Base-by-base conservation (phyloP, 2,113 vertebrate genomes). In the Oryzias melastigma region DNA sequence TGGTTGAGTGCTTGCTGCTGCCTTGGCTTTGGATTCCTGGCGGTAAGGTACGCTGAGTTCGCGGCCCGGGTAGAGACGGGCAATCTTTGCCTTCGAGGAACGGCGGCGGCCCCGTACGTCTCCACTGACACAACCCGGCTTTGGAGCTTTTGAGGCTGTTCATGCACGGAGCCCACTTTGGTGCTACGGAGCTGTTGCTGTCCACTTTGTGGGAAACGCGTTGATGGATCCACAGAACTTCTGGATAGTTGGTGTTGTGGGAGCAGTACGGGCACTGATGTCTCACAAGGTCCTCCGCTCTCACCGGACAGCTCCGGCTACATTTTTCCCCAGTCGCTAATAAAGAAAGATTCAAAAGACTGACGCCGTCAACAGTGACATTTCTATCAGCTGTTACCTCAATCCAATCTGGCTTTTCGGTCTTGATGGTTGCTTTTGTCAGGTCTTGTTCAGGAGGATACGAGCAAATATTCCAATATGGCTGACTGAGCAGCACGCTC, bases 211-310 rank as follows among this genome's bases (percentile, higher is more conserved):
- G 96, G 70, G 94, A 92, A 71, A 97, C 87, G 29, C 93, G 93
- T 80, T 96, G 94, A 77, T 98, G 96, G 91, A 98, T 95, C 95
- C 95, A 98, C 60, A 98, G 92, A 10, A 98, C 95, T 80, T 98
- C 96, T 1, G 95, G 95, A 81, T 97, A 98, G 74, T 90, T 92
- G 35, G 93, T 94, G 55, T 91, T 92, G 75, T 98, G 94, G 71
- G 85, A 89, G 66, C 96, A 98, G 86, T 94, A 97, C 24, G 95
- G 93, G 51, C 96, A 98, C 0, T 90, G 93, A 84, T 98, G 94
- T 49, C 88, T 74, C 18, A 93, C 84, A 85, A 95, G 88, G 17
- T 92, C 90, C 65, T 91, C 90, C 46, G 89, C 75, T 8, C 91
- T 86, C 14, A 88, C 86, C 5, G 51, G n/a, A 55, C 58, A 10